Evolutionary conservation across 2,888 invertebrate genomes (phyloP).

Genomic region (Xanthia icteritia): DNA sequence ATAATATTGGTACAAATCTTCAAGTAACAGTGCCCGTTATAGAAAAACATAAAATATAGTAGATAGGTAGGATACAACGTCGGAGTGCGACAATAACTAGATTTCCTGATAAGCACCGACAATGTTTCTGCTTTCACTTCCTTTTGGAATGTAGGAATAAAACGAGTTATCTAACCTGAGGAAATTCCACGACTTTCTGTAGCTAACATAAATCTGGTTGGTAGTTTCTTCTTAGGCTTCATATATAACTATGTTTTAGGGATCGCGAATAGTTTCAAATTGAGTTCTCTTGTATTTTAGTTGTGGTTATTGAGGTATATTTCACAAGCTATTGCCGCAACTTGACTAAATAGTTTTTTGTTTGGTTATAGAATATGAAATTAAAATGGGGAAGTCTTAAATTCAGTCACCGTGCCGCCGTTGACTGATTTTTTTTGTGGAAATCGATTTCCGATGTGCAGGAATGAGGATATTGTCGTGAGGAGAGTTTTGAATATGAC

Average conservation of each 20-base stretch:
- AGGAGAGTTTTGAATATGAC: not conserved
- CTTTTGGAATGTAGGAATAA: slow-evolving; percentile 46
- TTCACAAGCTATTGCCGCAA: not conserved
- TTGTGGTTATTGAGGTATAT: not conserved
- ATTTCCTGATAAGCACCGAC: slow-evolving; percentile 60
- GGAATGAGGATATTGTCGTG: not conserved
- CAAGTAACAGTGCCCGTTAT: not conserved
- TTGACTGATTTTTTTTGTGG: not conserved
- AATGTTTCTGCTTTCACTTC: slow-evolving; percentile 58
- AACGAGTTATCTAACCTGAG: slow-evolving; percentile 58
- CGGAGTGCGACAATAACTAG: slow-evolving; percentile 51
- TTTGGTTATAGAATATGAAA: not conserved
- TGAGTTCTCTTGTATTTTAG: not conserved
- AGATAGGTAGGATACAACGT: not conserved
- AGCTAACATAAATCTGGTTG: slow-evolving; percentile 37
- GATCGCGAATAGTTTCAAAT: not conserved
- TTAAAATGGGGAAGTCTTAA: not conserved
- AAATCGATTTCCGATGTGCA: not conserved
- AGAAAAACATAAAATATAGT: slow-evolving; percentile 24
- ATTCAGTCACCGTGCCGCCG: too few relatives aligned
- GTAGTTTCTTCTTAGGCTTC: slow-evolving; percentile 35
- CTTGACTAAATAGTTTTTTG: not conserved
- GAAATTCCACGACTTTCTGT: slow-evolving; percentile 43
- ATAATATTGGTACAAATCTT: slow-evolving; percentile 7
- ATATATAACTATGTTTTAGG: slow-evolving; percentile 11